Conservation (phyloP, 2,888 invertebrate genomes). For the Eupithecia vulgata region DNA sequence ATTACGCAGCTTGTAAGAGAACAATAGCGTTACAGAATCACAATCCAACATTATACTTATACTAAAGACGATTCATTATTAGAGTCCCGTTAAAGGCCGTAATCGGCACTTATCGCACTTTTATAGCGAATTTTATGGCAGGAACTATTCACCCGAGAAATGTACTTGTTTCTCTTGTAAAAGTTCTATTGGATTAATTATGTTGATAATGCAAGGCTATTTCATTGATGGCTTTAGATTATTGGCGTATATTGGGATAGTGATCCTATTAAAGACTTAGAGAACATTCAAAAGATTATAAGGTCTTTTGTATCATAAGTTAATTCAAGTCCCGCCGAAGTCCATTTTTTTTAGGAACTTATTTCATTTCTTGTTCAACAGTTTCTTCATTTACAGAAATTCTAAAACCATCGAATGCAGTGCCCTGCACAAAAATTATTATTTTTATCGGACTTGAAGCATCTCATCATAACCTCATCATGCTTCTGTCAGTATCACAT, state of each 20-base stretch:
- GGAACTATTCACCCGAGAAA: slow-evolving; percentile 82
- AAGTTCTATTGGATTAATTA: slow-evolving; percentile 73
- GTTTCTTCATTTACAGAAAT: background rate
- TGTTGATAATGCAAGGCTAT: slow-evolving; percentile 16
- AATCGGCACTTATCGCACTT: slow-evolving; percentile 84
- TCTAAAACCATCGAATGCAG: background rate
- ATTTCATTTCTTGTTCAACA: no score
- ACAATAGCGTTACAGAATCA: slow-evolving; percentile 70
- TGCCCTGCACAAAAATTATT: background rate
- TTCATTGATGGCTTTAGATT: background rate
- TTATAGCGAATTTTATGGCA: slow-evolving; percentile 83
- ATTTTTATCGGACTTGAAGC: background rate
- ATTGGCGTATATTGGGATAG: background rate
- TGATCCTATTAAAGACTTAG: background rate
- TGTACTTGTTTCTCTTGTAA: slow-evolving; percentile 69
- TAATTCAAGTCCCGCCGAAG: no score
- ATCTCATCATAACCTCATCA: no score
- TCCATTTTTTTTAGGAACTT: no score
- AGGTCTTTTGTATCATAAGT: no score
- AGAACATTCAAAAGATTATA: background rate
- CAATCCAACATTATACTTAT: slow-evolving; percentile 78
- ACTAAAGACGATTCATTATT: slow-evolving; percentile 84
- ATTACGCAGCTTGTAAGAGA: slow-evolving; percentile 60
- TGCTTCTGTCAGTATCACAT: background rate
- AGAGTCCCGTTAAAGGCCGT: slow-evolving; percentile 78